A percentile compares a stretch with the other conserved stretches of the same genome.
Conservation (phyloP, 2,797 vertebrate genomes). For the Cercopithecus neglectus region DNA sequence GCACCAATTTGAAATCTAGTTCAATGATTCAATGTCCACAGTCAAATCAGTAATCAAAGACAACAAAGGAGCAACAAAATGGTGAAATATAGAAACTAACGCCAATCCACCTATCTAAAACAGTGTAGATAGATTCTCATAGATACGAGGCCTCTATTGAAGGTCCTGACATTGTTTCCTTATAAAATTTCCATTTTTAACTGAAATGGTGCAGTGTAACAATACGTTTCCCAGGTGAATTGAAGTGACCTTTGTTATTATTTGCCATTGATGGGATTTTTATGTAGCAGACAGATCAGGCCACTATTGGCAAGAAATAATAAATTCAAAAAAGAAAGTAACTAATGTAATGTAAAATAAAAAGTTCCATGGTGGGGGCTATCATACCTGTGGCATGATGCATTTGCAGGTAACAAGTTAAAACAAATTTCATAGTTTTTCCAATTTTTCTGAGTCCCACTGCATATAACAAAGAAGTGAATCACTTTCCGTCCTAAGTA, state of each 20-base stretch:
- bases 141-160: not conserved
- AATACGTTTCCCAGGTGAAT: not conserved
- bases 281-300: not conserved
- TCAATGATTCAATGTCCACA: not conserved
- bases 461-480: not conserved
- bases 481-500: not conserved
- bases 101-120: not conserved
- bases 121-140: not conserved
- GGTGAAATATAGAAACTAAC: not conserved
- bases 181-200: not conserved
- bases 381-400: not conserved
- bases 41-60: not conserved
- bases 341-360: not conserved
- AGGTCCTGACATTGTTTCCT: not conserved
- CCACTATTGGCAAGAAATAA: not conserved
- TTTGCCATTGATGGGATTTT: not conserved
- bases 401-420: not conserved
- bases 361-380: not conserved
- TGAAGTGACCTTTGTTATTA: not conserved
- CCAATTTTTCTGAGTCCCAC: not conserved
- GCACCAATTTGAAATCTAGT: not conserved
- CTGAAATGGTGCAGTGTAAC: not conserved
- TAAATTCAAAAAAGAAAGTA: not conserved
- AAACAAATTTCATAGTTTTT: not conserved
- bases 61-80: not conserved